phyloP scores from a whole-genome alignment of 2,797 vertebrate genomes.

The Sebastes nivosus region DNA sequence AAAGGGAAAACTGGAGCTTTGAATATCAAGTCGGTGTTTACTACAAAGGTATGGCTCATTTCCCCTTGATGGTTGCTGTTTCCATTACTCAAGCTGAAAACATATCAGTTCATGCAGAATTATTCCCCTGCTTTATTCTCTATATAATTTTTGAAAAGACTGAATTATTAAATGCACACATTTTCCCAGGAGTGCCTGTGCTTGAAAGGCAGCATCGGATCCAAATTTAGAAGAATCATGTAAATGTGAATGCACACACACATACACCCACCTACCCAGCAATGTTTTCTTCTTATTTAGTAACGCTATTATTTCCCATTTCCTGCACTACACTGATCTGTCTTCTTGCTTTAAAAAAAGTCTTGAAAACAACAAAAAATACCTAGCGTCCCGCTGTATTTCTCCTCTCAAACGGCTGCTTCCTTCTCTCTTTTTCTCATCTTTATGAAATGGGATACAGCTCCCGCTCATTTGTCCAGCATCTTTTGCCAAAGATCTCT shows the following conservation, averaged over 20 bases:
- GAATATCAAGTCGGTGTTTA: slow-evolving; percentile 35
- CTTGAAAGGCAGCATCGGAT: slow-evolving; percentile 30
- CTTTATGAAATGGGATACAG: slow-evolving; percentile 58
- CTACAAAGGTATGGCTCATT: slow-evolving; percentile 25
- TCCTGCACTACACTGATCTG: neutral
- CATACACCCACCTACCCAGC: neutral
- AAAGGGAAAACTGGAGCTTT: slow-evolving; percentile 8
- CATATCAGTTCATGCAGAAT: slow-evolving; percentile 29
- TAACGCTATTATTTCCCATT: slow-evolving; percentile 10
- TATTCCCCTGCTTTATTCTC: slow-evolving; percentile 28
- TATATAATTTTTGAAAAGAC: slow-evolving; percentile 13
- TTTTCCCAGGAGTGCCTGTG: slow-evolving; percentile 23
- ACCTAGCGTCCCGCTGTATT: neutral
- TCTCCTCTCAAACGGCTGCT: slow-evolving; percentile 22
- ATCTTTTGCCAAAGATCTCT: slow-evolving; percentile 58
- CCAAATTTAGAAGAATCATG: slow-evolving; percentile 44
- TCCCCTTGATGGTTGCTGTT: slow-evolving; percentile 33
- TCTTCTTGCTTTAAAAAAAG: neutral
- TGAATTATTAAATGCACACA: slow-evolving; percentile 43
- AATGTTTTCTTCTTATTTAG: neutral
- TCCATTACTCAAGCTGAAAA: slow-evolving; percentile 39
- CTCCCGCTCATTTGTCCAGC: slow-evolving; percentile 62
- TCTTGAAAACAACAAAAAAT: slow-evolving; percentile 24
- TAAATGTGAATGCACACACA: slow-evolving; percentile 13
- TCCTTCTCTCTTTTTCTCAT: slow-evolving; percentile 14